A percentile compares a stretch with the other conserved stretches of the same genome.
phyloP scores from a whole-genome alignment of 2,113 vertebrate genomes.

The Eubucco bourcierii region DNA sequence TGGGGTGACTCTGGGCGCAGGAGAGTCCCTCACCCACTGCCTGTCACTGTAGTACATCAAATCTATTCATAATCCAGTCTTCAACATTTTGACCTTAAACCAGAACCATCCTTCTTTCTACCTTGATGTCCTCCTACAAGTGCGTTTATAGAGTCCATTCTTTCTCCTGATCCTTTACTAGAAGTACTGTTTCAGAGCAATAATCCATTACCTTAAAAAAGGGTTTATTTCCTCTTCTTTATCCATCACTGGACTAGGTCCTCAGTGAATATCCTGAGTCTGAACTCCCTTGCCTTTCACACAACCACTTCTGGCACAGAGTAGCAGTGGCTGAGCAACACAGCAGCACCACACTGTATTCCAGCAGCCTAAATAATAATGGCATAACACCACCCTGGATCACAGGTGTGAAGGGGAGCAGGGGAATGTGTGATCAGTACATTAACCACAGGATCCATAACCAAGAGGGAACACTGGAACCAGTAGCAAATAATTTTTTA shows the following conservation, averaged over 20 bases:
- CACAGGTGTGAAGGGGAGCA: no score
- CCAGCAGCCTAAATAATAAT: not conserved
- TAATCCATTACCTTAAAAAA: not conserved
- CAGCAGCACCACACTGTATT: accelerated
- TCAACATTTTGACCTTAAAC: not conserved
- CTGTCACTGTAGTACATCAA: not conserved
- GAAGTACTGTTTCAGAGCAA: not conserved
- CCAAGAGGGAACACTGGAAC: not conserved
- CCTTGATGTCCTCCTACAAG: not conserved
- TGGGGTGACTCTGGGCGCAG: not conserved
- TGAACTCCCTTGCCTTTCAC: not conserved
- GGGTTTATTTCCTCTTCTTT: not conserved
- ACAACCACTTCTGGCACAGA: not conserved
- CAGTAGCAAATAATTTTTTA: not conserved
- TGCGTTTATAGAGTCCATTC: not conserved
- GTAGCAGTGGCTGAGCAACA: not conserved
- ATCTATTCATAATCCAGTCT: not conserved
- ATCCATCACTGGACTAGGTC: not conserved
- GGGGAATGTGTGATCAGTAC: not conserved
- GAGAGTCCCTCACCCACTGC: not conserved
- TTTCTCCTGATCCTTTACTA: not conserved
- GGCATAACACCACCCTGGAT: not conserved
- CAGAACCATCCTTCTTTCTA: not conserved
- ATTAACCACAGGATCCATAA: not conserved
- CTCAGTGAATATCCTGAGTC: not conserved